These are phyloP conservation scores for Struthidea cinerea DNA, from an alignment of 2,113 vertebrate species.

Conservation along the genomic window DNA sequence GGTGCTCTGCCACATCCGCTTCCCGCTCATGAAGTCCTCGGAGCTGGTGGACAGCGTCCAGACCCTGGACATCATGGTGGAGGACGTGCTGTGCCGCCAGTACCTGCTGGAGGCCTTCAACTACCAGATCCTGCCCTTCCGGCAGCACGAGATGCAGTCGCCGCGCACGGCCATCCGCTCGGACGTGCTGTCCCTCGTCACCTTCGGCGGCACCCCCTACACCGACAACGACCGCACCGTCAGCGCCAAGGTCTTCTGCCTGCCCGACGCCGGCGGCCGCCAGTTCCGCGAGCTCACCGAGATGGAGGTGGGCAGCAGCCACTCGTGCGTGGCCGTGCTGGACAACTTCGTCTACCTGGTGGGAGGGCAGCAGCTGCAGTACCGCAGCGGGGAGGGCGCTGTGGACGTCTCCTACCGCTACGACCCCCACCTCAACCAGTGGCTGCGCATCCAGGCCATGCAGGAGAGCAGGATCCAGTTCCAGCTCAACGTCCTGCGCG, in stretches of 20 bases:
- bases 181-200: conserved; percentile 81
- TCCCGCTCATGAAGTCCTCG: conserved; percentile 91
- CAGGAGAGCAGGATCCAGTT: conserved; percentile 96
- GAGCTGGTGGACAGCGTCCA: conserved; percentile 97
- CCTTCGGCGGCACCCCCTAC: conserved; percentile 94
- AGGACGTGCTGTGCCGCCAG: conserved; percentile 88
- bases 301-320: conserved; percentile 93
- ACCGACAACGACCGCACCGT: conserved; percentile 92
- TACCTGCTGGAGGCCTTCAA: conserved; percentile 96
- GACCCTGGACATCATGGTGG: conserved; percentile 93
- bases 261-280: conserved; percentile 75
- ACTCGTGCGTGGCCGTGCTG: conserved; percentile 88
- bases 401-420: conserved; percentile 90
- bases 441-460: conserved; percentile 91
- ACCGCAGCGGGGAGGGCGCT: conserved; percentile 92
- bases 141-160: conserved; percentile 95
- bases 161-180: conserved; percentile 85
- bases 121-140: conserved; percentile 95
- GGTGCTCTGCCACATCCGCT: conserved; percentile 92
- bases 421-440: conserved; percentile 88
- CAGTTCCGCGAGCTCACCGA: conserved; percentile 91
- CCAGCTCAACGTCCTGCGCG: conserved; percentile 83
- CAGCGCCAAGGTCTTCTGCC: conserved; percentile 84
- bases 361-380: conserved; percentile 92
- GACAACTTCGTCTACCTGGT: conserved; percentile 96